These are phyloP conservation scores for Nephrocerus scutellatus DNA, from an alignment of 2,888 invertebrate species.

Conservation along the genomic window DNA sequence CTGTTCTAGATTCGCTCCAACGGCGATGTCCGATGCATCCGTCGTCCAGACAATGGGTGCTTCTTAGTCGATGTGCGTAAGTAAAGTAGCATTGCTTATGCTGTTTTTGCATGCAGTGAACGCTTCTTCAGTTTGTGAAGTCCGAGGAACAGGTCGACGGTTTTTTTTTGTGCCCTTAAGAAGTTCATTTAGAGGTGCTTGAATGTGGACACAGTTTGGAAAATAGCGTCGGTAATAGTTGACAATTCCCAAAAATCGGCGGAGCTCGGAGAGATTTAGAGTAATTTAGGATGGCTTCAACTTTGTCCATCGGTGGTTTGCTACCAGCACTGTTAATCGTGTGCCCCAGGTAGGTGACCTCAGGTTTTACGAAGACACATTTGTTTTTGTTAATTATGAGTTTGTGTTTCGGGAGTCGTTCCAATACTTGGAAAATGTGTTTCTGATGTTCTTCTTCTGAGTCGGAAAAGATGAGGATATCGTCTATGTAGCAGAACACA, in stretches of 20 bases:
- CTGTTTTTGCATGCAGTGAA: slow-evolving; percentile 4
- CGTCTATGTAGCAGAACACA: slow-evolving; percentile 27
- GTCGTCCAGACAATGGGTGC: slow-evolving; percentile 1
- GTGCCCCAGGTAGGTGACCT: slow-evolving; percentile 9
- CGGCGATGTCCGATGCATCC: slow-evolving; percentile 7
- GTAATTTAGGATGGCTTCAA: too few species aligned
- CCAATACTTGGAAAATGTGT: slow-evolving; percentile 21
- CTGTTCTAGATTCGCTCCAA: slow-evolving; percentile 8
- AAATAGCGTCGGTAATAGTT: slow-evolving; percentile 16
- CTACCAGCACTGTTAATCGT: slow-evolving; percentile 9
- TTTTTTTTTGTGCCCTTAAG: slow-evolving; percentile 10
- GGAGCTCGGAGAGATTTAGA: slow-evolving; percentile 4
- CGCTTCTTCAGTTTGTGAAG: slow-evolving; percentile 1
- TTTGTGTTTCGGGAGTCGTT: slow-evolving; percentile 20
- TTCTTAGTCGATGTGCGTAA: background rate
- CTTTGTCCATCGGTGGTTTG: too few species aligned
- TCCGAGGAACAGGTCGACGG: slow-evolving; percentile 3
- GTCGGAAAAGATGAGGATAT: slow-evolving; percentile 25
- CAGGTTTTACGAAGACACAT: slow-evolving; percentile 8
- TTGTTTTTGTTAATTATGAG: slow-evolving; percentile 20
- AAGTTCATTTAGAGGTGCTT: slow-evolving; percentile 1
- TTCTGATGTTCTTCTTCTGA: slow-evolving; percentile 19
- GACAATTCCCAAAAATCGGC: slow-evolving; percentile 5
- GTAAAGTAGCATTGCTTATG: slow-evolving; percentile 1
- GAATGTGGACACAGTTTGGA: slow-evolving; percentile 3